These are phyloP conservation scores for Cerceris ruficornis DNA, from an alignment of 2,888 invertebrate species.

Conservation along the genomic window DNA sequence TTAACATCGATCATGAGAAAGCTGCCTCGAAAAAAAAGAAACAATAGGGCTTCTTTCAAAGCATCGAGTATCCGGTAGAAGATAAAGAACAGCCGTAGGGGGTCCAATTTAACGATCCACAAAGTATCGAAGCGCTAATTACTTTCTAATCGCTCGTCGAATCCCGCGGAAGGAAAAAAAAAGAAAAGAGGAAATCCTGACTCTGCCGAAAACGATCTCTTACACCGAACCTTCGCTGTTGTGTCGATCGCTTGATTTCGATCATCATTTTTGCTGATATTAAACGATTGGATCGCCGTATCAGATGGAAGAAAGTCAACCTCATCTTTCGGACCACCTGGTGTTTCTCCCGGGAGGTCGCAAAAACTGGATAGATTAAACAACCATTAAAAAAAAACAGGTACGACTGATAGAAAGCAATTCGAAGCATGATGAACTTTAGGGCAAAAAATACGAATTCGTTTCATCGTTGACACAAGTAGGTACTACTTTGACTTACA, in stretches of 20 bases:
- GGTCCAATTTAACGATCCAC: conserved; percentile 48
- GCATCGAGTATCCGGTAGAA: conserved; percentile 53
- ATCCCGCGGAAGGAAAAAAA: conserved; percentile 11
- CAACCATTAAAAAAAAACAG: conserved; percentile 10
- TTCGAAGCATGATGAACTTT: background rate
- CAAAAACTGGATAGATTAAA: conserved; percentile 54
- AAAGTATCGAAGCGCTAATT: conserved; percentile 59
- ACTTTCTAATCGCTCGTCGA: conserved; percentile 63
- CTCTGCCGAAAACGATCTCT: conserved; percentile 58
- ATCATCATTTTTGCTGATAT: conserved; percentile 65
- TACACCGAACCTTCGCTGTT: conserved; percentile 29
- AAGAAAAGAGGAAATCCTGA: conserved; percentile 42
- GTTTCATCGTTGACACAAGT: background rate
- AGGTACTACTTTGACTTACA: no score
- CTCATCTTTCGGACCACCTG: conserved; percentile 69
- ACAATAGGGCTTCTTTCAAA: conserved; percentile 44
- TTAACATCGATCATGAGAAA: conserved; percentile 36
- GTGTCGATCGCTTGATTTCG: conserved; percentile 57
- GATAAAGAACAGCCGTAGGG: conserved; percentile 50
- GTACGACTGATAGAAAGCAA: background rate
- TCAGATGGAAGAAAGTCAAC: conserved; percentile 60
- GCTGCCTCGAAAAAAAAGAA: conserved; percentile 22
- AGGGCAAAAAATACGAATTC: background rate
- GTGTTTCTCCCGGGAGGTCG: conserved; percentile 62
- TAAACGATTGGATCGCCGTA: conserved; percentile 63